phyloP scores from a whole-genome alignment of 2,888 invertebrate species.

The Ornithoptera priamus region DNA sequence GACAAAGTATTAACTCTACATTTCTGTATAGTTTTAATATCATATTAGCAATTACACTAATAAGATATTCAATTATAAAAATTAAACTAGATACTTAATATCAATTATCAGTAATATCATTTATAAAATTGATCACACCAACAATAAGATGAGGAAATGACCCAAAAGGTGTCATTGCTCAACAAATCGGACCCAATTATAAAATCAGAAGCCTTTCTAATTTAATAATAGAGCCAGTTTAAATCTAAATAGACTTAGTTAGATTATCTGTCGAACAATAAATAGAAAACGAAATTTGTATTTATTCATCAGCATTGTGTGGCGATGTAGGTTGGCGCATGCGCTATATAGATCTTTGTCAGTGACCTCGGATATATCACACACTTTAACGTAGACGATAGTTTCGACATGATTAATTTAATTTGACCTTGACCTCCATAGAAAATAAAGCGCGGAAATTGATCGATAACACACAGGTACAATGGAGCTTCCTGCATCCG shows the following conservation, averaged over 20 bases:
- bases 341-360: conserved; percentile 33
- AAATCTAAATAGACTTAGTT: conserved; percentile 11
- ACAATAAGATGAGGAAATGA: neutral
- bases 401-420: conserved; percentile 33
- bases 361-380: conserved; percentile 17
- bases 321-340: conserved; percentile 8
- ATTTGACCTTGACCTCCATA: conserved; percentile 56
- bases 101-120: neutral
- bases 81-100: too few relatives aligned
- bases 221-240: too few relatives aligned
- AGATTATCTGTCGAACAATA: conserved; percentile 23
- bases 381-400: conserved; percentile 31
- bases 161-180: neutral
- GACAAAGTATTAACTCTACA: too few relatives aligned
- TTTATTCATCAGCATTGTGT: conserved; percentile 11
- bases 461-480: conserved; percentile 45
- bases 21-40: too few relatives aligned
- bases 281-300: conserved; percentile 15
- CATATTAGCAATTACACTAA: too few relatives aligned
- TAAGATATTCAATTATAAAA: too few relatives aligned
- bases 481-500: conserved; percentile 65
- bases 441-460: conserved; percentile 47
- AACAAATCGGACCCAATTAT: conserved; percentile 16
- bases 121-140: neutral
- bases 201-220: too few relatives aligned